Evolutionary conservation across 1,140 invertebrate species (phyloP).

Genomic region (Agrilus planipennis): DNA sequence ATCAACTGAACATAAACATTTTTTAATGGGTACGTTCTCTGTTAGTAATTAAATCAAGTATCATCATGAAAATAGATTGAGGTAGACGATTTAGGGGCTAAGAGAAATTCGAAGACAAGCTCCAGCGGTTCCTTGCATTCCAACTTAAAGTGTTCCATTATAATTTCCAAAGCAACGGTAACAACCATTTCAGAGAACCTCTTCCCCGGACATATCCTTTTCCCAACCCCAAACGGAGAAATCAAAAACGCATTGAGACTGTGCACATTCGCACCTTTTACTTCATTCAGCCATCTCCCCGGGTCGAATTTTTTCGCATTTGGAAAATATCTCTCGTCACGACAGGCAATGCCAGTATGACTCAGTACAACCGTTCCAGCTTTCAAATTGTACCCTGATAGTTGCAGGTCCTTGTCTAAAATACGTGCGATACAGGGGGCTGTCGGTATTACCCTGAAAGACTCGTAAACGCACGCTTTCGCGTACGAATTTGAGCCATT

Average conservation of each 20-base stretch:
- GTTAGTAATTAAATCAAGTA: slow-evolving; percentile 4
- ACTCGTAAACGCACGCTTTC: slow-evolving; percentile 76
- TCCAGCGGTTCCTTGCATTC: slow-evolving; percentile 48
- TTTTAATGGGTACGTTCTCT: too few species aligned
- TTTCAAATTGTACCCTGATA: slow-evolving; percentile 64
- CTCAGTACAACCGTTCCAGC: slow-evolving; percentile 76
- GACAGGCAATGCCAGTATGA: slow-evolving; percentile 72
- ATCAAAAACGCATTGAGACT: slow-evolving; percentile 48
- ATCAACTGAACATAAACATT: too few species aligned
- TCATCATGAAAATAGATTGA: slow-evolving; percentile 52
- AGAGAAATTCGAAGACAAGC: slow-evolving; percentile 64
- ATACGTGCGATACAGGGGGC: slow-evolving; percentile 73
- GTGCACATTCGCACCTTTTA: slow-evolving; percentile 32
- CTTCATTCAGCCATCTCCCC: slow-evolving; percentile 62
- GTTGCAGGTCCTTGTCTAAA: slow-evolving; percentile 58
- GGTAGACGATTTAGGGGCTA: slow-evolving; percentile 58
- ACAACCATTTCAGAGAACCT: slow-evolving; percentile 68
- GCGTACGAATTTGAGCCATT: slow-evolving; percentile 57
- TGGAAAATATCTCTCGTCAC: slow-evolving; percentile 65
- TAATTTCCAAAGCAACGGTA: slow-evolving; percentile 60
- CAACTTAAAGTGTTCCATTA: slow-evolving; percentile 56
- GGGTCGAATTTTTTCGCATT: slow-evolving; percentile 63
- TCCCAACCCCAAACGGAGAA: slow-evolving; percentile 79
- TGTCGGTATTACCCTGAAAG: slow-evolving; percentile 72
- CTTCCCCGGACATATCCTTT: slow-evolving; percentile 70